phyloP scores from a whole-genome alignment of 2,797 vertebrate species.

The Cichlasoma orientale region DNA sequence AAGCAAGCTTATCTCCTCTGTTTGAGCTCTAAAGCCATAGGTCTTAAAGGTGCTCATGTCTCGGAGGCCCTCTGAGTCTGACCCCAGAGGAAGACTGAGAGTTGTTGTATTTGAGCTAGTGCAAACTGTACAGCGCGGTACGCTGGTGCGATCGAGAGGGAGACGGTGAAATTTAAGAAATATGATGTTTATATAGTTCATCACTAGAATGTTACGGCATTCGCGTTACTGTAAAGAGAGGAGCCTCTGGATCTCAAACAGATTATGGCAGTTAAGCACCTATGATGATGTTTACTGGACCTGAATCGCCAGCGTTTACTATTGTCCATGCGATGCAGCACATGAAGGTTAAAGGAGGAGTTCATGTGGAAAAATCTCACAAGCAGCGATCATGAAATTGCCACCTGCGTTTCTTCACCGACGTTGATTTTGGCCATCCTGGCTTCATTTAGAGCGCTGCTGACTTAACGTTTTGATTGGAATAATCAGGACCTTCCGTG shows the following conservation, averaged over 20 bases:
- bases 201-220: neutral
- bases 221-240: neutral
- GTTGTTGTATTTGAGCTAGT: neutral
- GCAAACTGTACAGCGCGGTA: neutral
- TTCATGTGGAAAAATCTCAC: conserved; percentile 57
- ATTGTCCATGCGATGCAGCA: conserved; percentile 24
- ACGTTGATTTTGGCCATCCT: conserved; percentile 59
- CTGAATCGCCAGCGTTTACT: conserved; percentile 10
- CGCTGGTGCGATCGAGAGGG: neutral
- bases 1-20: conserved; percentile 51
- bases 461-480: conserved; percentile 68
- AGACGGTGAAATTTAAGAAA: neutral
- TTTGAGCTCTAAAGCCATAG: conserved; percentile 57
- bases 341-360: conserved; percentile 25
- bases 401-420: conserved; percentile 68
- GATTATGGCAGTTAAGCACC: neutral
- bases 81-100: neutral
- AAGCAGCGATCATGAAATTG: conserved; percentile 47
- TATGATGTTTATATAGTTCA: neutral
- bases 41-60: conserved; percentile 51
- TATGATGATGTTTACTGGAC: conserved; percentile 11
- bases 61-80: conserved; percentile 14
- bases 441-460: conserved; percentile 44
- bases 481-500: conserved; percentile 52
- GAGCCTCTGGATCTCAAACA: neutral